Percentiles rank a stretch among this genome's conserved stretches.
These are phyloP conservation scores for Hiodon tergisus DNA, from an alignment of 2,113 vertebrate species.

Conservation along the genomic window DNA sequence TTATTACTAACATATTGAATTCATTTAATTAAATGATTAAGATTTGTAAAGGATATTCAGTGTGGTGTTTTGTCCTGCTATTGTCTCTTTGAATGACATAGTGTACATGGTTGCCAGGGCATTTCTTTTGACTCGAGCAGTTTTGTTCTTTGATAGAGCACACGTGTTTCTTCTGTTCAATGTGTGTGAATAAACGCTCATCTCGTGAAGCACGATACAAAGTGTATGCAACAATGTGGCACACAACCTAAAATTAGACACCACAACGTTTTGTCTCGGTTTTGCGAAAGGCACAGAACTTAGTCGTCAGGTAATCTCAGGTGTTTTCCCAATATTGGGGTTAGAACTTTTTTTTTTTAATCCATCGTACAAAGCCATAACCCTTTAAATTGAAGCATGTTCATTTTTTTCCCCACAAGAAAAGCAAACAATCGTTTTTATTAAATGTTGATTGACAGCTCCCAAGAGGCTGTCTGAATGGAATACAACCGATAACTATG, in stretches of 20 bases:
- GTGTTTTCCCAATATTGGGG: slow-evolving; percentile 9
- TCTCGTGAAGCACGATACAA: background rate
- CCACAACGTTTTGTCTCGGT: background rate
- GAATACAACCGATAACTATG: slow-evolving; percentile 55
- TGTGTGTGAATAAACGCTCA: too few relatives aligned
- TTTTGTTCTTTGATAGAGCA: background rate
- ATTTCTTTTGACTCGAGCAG: too few relatives aligned
- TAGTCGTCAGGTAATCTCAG: background rate
- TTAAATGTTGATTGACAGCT: slow-evolving; percentile 63
- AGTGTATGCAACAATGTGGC: background rate
- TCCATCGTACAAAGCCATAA: slow-evolving; percentile 28
- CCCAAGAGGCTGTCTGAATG: slow-evolving; percentile 58
- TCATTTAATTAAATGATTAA: background rate
- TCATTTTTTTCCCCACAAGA: slow-evolving; percentile 31
- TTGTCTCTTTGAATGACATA: too few relatives aligned
- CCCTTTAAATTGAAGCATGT: slow-evolving; percentile 41
- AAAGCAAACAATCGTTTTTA: slow-evolving; percentile 39
- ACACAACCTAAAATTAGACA: background rate
- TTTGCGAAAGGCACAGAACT: background rate
- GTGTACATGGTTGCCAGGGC: too few relatives aligned
- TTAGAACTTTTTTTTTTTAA: slow-evolving; percentile 5
- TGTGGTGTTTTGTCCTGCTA: background rate
- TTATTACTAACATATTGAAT: too few relatives aligned
- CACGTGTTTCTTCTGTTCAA: too few relatives aligned
- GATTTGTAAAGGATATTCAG: background rate